A percentile compares a stretch with the other conserved stretches of the same genome.
Evolutionary conservation across 2,113 vertebrate genomes (phyloP).

Genomic region (Sialia sialis): DNA sequence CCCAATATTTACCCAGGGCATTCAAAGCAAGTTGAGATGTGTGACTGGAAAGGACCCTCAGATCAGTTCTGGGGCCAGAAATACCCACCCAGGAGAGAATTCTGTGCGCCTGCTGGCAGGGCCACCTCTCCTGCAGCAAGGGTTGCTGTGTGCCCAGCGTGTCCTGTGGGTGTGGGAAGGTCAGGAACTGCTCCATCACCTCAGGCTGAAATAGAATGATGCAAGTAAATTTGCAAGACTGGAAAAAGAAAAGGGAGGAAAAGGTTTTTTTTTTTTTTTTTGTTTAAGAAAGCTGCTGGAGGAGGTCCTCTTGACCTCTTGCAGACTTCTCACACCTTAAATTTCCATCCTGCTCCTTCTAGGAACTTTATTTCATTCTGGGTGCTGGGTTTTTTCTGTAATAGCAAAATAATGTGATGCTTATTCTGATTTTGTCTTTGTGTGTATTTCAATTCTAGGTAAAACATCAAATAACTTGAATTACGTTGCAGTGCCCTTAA

Average conservation of each 20-base stretch:
- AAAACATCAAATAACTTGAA: conserved; percentile 69
- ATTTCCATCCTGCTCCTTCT: not conserved
- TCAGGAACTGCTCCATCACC: not conserved
- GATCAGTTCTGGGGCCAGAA: not conserved
- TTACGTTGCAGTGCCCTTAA: conserved; percentile 74
- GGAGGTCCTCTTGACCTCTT: not conserved
- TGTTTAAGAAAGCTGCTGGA: not conserved
- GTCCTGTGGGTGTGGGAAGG: not conserved
- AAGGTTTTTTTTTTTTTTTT: too few relatives aligned
- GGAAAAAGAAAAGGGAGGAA: not conserved
- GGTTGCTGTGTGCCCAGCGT: not conserved
- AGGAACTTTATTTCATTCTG: not conserved
- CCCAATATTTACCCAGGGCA: not conserved
- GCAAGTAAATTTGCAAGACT: not conserved
- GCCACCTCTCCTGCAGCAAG: not conserved
- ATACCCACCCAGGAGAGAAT: not conserved
- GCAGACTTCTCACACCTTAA: not conserved
- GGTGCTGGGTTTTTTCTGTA: not conserved
- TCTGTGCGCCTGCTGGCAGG: not conserved
- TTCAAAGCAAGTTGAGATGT: not conserved
- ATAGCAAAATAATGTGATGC: not conserved
- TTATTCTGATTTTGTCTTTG: not conserved
- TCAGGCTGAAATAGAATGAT: not conserved
- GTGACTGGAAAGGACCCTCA: not conserved
- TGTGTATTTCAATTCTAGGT: conserved; percentile 60